Evolutionary conservation across 2,113 vertebrate genomes (phyloP).

Genomic region (Hippocampus zosterae): DNA sequence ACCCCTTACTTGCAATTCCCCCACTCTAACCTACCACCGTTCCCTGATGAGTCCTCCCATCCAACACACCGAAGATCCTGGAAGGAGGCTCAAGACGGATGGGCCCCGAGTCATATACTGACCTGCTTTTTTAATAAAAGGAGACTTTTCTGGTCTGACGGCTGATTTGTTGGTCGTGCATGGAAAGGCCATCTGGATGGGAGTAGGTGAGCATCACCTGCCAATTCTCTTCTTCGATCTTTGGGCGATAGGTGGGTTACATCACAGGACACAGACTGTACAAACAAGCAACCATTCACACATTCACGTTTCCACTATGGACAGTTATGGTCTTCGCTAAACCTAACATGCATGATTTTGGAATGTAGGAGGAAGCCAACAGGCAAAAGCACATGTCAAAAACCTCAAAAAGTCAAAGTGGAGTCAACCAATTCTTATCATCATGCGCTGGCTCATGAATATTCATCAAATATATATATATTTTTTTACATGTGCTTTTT

Average conservation of each 20-base stretch:
- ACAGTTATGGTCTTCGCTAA: neutral
- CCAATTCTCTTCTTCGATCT: constrained; percentile 32
- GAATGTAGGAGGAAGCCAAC: neutral
- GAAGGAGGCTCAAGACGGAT: constrained; percentile 53
- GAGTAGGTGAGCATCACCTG: constrained; percentile 62
- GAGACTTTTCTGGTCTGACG: constrained; percentile 71
- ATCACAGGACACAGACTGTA: neutral
- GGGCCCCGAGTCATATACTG: constrained; percentile 77
- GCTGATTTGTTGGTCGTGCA: constrained; percentile 73
- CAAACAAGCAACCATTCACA: neutral
- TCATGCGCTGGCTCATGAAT: too few species aligned
- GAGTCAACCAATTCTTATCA: too few species aligned
- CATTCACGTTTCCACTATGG: neutral
- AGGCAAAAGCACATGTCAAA: too few species aligned
- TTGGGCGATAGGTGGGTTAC: neutral
- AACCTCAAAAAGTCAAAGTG: too few species aligned
- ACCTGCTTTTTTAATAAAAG: constrained; percentile 79
- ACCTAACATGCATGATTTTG: neutral
- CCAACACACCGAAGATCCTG: constrained; percentile 65
- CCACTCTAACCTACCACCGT: constrained; percentile 17
- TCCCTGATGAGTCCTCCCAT: constrained; percentile 52
- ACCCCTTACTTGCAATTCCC: constrained; percentile 47
- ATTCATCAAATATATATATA: too few species aligned
- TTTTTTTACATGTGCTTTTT: too few species aligned
- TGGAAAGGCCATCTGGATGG: constrained; percentile 70